phyloP scores from a whole-genome alignment of 2,888 invertebrate species.

The Caradrina kadenii region DNA sequence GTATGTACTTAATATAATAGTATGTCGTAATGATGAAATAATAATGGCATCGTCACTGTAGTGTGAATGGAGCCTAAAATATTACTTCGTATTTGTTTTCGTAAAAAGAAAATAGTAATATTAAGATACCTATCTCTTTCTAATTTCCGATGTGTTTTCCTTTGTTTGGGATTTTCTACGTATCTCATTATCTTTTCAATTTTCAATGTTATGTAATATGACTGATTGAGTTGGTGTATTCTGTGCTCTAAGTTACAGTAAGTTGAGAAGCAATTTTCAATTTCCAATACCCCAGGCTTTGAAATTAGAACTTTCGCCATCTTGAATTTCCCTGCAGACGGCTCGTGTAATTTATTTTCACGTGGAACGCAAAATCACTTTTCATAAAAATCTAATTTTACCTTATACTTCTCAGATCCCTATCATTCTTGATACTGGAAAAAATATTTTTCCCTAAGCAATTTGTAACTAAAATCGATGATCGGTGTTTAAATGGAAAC shows the following conservation, averaged over 20 bases:
- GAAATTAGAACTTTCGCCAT: conserved; percentile 49
- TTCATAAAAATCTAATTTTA: conserved; percentile 49
- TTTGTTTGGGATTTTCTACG: not conserved
- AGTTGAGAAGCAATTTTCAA: conserved; percentile 44
- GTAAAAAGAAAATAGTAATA: not conserved
- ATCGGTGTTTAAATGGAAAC: not conserved
- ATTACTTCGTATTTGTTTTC: not conserved
- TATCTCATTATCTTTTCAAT: conserved; percentile 19
- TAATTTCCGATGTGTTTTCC: not conserved
- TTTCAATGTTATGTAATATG: conserved; percentile 19
- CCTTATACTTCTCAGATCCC: conserved; percentile 18
- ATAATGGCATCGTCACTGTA: conserved; percentile 11
- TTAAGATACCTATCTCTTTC: not conserved
- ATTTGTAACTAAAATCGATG: conserved; percentile 25
- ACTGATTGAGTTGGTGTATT: conserved; percentile 17
- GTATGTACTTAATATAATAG: conserved; percentile 34
- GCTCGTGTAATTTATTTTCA: conserved; percentile 49
- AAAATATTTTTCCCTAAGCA: conserved; percentile 20
- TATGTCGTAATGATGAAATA: conserved; percentile 8
- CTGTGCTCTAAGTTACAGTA: conserved; percentile 40
- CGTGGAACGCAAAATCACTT: conserved; percentile 54
- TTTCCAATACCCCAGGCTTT: conserved; percentile 40
- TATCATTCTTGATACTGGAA: conserved; percentile 14
- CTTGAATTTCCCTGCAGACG: conserved; percentile 57
- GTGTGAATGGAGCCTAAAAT: conserved; percentile 45